These are phyloP conservation scores for Drosophila bunnanda DNA, from an alignment of 2,888 invertebrate genomes.

Conservation along the genomic window DNA sequence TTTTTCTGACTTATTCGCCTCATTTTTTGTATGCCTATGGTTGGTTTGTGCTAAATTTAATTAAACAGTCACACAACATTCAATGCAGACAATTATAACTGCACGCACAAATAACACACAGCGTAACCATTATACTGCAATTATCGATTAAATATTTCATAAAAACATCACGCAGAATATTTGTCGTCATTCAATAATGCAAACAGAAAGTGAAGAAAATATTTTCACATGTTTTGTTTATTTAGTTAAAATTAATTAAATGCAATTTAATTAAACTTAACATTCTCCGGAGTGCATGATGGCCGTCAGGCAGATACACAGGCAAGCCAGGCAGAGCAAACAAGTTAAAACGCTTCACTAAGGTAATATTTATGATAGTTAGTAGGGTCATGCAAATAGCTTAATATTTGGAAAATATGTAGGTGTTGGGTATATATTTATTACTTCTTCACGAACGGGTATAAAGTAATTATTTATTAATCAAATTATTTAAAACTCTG, in stretches of 20 bases:
- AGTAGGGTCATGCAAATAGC: constrained; percentile 7
- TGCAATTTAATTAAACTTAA: constrained; percentile 64
- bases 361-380: not conserved
- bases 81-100: constrained; percentile 71
- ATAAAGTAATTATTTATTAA: not conserved
- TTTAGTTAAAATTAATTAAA: constrained; percentile 66
- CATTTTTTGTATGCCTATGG: constrained; percentile 10
- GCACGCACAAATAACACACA: constrained; percentile 49
- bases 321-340: constrained; percentile 18
- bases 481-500: not conserved
- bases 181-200: constrained; percentile 40
- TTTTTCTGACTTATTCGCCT: not conserved
- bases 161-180: constrained; percentile 38
- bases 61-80: constrained; percentile 68
- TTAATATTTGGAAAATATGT: not conserved
- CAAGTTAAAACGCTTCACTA: constrained; percentile 8
- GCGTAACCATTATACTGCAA: constrained; percentile 56
- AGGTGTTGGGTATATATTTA: not conserved
- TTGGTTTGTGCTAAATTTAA: constrained; percentile 66
- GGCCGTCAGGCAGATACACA: constrained; percentile 35
- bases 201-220: constrained; percentile 22
- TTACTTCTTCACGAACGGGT: not conserved
- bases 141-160: constrained; percentile 28
- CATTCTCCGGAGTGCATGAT: constrained; percentile 25
- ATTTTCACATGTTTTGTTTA: constrained; percentile 48